Conservation (phyloP, 2,888 invertebrate genomes). For the Rhyacophila evoluta region DNA sequence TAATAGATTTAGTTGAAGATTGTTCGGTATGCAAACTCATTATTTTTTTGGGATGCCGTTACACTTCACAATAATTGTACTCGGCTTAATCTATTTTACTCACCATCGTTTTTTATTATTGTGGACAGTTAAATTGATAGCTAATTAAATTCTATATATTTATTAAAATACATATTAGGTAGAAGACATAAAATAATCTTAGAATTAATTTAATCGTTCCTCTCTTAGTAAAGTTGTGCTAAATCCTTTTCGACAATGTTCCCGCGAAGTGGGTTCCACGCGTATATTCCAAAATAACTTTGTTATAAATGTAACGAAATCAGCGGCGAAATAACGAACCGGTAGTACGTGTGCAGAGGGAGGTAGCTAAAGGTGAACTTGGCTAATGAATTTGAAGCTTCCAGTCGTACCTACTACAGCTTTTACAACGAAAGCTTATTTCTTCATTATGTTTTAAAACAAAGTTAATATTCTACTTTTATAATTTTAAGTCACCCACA, state of each 20-base stretch:
- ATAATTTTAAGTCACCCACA: no score
- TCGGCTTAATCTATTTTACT: no score
- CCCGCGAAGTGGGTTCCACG: constrained; percentile 8
- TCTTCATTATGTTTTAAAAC: neutral
- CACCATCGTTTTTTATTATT: no score
- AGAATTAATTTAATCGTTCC: neutral
- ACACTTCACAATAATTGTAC: no score
- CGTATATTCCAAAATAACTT: constrained; percentile 49
- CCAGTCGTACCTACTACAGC: neutral
- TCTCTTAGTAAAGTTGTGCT: constrained; percentile 8
- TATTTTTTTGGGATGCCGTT: no score
- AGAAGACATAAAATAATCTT: no score
- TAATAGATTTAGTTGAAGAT: no score
- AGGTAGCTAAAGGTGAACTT: constrained; percentile 5
- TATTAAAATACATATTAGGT: no score
- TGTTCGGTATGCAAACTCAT: no score
- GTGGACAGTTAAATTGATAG: no score
- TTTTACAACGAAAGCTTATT: neutral
- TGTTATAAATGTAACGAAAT: constrained; percentile 53
- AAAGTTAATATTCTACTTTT: neutral
- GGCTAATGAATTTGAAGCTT: neutral
- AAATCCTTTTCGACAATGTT: constrained; percentile 17
- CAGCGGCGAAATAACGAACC: constrained; percentile 53
- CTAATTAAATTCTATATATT: no score
- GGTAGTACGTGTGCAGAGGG: constrained; percentile 27